Conservation (phyloP, 1,140 invertebrate species). For the Globodera rostochiensis region DNA sequence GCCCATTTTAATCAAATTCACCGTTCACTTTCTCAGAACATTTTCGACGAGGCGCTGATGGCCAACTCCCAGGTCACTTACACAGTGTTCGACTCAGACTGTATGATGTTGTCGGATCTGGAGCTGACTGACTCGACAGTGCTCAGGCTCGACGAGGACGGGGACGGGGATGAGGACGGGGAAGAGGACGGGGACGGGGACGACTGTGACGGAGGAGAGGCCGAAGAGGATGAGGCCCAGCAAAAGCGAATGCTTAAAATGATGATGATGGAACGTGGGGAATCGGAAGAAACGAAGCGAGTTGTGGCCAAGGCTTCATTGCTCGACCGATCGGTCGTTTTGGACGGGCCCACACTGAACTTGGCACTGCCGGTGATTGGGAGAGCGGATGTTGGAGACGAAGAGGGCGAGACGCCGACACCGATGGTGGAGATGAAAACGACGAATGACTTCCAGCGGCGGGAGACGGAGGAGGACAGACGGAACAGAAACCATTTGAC, state of each 20-base stretch:
- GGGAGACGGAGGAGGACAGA: slow-evolving; percentile 12
- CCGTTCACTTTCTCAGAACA: background rate
- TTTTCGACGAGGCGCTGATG: slow-evolving; percentile 26
- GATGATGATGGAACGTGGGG: background rate
- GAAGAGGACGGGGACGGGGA: slow-evolving; percentile 20
- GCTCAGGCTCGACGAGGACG: slow-evolving; percentile 29
- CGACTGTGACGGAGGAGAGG: slow-evolving; percentile 1
- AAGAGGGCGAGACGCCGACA: slow-evolving; percentile 10
- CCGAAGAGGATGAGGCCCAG: background rate
- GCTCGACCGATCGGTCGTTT: slow-evolving; percentile 15
- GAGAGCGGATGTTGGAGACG: background rate
- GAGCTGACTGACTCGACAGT: slow-evolving; percentile 27
- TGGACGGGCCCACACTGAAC: slow-evolving; percentile 34
- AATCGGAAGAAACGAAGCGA: background rate
- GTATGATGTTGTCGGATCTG: slow-evolving; percentile 29
- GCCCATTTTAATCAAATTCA: background rate
- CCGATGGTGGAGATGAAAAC: slow-evolving; percentile 21
- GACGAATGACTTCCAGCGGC: background rate
- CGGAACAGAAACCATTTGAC: slow-evolving; percentile 21
- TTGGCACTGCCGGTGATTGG: slow-evolving; percentile 24
- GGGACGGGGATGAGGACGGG: background rate
- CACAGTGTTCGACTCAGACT: slow-evolving; percentile 30
- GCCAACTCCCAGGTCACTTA: slow-evolving; percentile 32
- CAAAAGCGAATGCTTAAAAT: background rate
- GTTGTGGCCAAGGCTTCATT: background rate